A percentile compares a stretch with the other conserved stretches of the same genome.
phyloP scores from a whole-genome alignment of 2,113 vertebrate genomes.

The Saimiri boliviensis region DNA sequence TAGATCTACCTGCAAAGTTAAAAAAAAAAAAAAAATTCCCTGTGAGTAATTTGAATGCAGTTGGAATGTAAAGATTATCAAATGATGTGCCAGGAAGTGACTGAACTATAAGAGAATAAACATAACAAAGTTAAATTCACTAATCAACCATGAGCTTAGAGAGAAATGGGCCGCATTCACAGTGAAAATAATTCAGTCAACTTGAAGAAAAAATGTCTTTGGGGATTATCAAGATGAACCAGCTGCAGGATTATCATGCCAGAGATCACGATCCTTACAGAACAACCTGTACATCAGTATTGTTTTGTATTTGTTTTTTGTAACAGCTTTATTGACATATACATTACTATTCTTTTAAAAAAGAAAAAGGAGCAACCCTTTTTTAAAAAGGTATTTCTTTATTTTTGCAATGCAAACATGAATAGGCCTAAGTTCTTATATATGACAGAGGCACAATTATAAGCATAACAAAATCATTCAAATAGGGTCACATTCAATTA shows the following conservation, averaged over 20 bases:
- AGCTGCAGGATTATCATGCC: background rate
- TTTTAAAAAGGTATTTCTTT: background rate
- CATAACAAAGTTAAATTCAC: background rate
- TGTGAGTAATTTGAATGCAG: background rate
- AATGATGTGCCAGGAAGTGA: background rate
- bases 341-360: constrained; percentile 11
- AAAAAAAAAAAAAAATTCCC: background rate
- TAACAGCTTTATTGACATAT: background rate
- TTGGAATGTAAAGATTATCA: background rate
- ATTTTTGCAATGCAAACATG: constrained; percentile 17
- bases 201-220: background rate
- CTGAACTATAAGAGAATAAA: background rate
- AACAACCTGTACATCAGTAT: background rate
- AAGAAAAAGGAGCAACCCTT: background rate
- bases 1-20: background rate
- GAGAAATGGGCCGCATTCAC: background rate
- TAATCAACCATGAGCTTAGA: background rate
- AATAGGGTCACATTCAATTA: background rate
- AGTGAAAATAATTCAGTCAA: background rate
- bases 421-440: background rate
- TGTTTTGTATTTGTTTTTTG: background rate
- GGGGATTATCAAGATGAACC: background rate
- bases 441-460: background rate
- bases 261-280: background rate
- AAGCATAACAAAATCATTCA: background rate